Evolutionary conservation across 2,797 vertebrate genomes (phyloP).

Genomic region (Rhincodon typus): DNA sequence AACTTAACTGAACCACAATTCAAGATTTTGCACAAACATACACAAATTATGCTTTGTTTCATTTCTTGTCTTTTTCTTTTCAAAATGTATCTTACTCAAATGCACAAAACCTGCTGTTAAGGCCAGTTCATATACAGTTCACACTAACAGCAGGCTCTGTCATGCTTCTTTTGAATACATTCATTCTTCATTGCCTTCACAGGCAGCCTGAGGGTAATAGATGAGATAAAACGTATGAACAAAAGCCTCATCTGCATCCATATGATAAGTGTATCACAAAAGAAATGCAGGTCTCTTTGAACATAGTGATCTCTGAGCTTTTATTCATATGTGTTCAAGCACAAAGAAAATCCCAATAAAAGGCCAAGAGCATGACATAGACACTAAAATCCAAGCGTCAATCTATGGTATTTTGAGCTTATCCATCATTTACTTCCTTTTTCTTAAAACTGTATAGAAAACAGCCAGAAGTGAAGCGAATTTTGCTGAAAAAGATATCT

Average conservation of each 20-base stretch:
- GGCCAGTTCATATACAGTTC: constrained; percentile 71
- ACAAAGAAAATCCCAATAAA: constrained; percentile 34
- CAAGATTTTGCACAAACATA: constrained; percentile 56
- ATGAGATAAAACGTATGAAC: constrained; percentile 66
- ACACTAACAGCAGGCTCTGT: constrained; percentile 63
- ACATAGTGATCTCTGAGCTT: constrained; percentile 48
- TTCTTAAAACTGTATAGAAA: background rate
- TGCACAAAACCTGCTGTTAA: constrained; percentile 55
- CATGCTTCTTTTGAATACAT: constrained; percentile 63
- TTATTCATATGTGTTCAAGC: constrained; percentile 50
- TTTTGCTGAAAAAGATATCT: background rate
- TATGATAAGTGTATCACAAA: constrained; percentile 61
- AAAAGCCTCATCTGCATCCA: constrained; percentile 72
- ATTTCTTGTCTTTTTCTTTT: constrained; percentile 28
- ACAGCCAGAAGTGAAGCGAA: background rate
- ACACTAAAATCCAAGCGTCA: constrained; percentile 43
- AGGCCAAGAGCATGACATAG: constrained; percentile 41
- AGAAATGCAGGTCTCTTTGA: constrained; percentile 57
- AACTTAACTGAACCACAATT: constrained; percentile 40
- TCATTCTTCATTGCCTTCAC: constrained; percentile 61
- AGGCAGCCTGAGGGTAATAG: constrained; percentile 67
- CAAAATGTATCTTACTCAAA: constrained; percentile 26
- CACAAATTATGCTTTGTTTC: constrained; percentile 52
- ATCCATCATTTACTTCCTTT: background rate
- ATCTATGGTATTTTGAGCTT: background rate